Conservation (phyloP, 2,888 invertebrate species). For the Caenorhabditis afra region DNA sequence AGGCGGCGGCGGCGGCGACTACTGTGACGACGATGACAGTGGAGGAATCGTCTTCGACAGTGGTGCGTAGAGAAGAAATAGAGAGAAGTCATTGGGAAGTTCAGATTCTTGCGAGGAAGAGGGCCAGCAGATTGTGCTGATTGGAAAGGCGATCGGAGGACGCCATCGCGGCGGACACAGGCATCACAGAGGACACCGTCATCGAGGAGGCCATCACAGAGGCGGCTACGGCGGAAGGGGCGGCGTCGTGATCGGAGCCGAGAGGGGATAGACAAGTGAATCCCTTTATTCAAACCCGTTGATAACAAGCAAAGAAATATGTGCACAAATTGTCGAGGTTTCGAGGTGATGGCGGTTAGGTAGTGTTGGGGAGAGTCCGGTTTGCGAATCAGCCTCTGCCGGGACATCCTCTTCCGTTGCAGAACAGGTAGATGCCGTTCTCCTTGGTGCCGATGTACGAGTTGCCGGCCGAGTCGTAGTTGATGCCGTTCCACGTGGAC, state of each 20-base stretch:
- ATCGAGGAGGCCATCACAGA: background rate
- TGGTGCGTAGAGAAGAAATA: too few relatives aligned
- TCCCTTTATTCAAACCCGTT: slow-evolving; percentile 5
- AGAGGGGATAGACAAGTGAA: slow-evolving; percentile 2
- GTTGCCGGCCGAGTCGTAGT: slow-evolving; percentile 46
- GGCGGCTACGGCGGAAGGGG: background rate
- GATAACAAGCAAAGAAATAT: background rate
- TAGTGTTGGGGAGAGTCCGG: background rate
- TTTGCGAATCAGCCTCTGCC: slow-evolving; percentile 33
- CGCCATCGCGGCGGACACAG: background rate
- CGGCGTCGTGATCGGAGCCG: slow-evolving; percentile 4
- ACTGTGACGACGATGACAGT: background rate
- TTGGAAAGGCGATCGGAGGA: slow-evolving; percentile 2
- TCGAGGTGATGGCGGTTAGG: background rate
- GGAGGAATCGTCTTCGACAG: background rate
- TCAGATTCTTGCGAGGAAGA: slow-evolving; percentile 2
- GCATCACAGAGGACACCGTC: slow-evolving; percentile 6
- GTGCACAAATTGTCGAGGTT: slow-evolving; percentile 1
- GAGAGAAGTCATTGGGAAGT: too few relatives aligned
- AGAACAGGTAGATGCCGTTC: slow-evolving; percentile 54
- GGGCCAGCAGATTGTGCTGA: slow-evolving; percentile 5
- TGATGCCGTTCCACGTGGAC: slow-evolving; percentile 10
- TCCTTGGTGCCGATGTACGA: slow-evolving; percentile 51
- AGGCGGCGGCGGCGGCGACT: background rate
- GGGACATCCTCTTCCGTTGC: slow-evolving; percentile 53